Conservation (phyloP, 2,797 vertebrate genomes). For the Lophius americanus region DNA sequence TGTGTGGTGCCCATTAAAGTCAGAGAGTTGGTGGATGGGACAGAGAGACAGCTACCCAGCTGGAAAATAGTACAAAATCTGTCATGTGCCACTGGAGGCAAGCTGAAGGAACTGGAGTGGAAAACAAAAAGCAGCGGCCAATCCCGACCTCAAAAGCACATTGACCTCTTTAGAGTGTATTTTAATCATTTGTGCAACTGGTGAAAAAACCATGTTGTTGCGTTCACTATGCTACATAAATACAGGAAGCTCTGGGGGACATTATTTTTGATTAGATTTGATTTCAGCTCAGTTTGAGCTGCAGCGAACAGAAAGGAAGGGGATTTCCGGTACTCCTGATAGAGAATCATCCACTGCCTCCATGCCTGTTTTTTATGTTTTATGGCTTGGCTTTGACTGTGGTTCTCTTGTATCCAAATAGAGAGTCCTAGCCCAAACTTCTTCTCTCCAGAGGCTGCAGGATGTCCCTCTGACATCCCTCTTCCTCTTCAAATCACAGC, state of each 20-base stretch:
- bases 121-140: slow-evolving; percentile 55
- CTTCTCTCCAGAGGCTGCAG: slow-evolving; percentile 37
- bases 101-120: slow-evolving; percentile 63
- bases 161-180: slow-evolving; percentile 23
- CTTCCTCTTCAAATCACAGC: slow-evolving; percentile 28
- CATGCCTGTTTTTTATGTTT: slow-evolving; percentile 18
- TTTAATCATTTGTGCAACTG: slow-evolving; percentile 9
- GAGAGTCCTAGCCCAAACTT: slow-evolving; percentile 21
- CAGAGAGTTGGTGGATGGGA: not conserved
- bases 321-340: slow-evolving; percentile 36
- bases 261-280: slow-evolving; percentile 17
- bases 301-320: slow-evolving; percentile 11
- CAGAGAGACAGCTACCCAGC: slow-evolving; percentile 23
- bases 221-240: not conserved
- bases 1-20: slow-evolving; percentile 17
- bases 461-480: slow-evolving; percentile 51
- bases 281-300: slow-evolving; percentile 6
- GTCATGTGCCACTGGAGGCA: slow-evolving; percentile 41
- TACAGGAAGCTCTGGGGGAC: not conserved
- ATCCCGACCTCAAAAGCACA: slow-evolving; percentile 26
- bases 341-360: slow-evolving; percentile 21
- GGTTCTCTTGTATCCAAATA: slow-evolving; percentile 28
- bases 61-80: slow-evolving; percentile 46
- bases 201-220: slow-evolving; percentile 18
- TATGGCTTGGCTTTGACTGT: slow-evolving; percentile 14